These are phyloP conservation scores for Myotis yumanensis DNA, from an alignment of 2,113 vertebrate species.

Conservation along the genomic window DNA sequence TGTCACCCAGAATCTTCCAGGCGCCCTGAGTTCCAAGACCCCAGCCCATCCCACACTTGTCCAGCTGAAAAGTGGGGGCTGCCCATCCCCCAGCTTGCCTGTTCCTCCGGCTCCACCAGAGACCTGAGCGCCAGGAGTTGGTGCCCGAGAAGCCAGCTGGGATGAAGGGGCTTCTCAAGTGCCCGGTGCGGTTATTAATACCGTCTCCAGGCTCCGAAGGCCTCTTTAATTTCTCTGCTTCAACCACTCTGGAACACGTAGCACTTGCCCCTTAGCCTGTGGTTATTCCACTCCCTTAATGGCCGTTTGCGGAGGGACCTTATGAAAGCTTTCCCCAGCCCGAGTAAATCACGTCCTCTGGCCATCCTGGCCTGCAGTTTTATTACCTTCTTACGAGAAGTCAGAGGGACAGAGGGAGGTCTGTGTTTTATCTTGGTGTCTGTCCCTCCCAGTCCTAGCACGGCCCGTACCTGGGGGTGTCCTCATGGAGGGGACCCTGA, in stretches of 20 bases:
- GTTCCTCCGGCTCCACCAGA: not conserved
- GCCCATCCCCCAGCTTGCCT: fast-evolving
- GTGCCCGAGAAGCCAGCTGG: not conserved
- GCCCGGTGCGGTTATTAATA: constrained; percentile 55
- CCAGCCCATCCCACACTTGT: not conserved
- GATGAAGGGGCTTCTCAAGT: not conserved
- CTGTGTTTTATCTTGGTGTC: not conserved
- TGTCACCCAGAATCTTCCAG: not conserved
- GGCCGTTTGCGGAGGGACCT: constrained; percentile 74
- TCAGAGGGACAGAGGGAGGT: constrained; percentile 42
- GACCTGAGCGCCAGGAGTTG: not conserved
- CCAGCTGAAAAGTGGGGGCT: not conserved
- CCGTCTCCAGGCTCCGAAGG: constrained; percentile 16
- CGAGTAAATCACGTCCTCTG: constrained; percentile 63
- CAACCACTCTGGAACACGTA: constrained; percentile 70
- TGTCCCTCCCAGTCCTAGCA: not conserved
- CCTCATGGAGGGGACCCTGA: not conserved
- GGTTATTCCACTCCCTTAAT: constrained; percentile 70
- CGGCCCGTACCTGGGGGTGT: not conserved
- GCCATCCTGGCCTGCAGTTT: constrained; percentile 46
- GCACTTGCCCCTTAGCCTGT: constrained; percentile 75
- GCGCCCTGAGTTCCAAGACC: not conserved
- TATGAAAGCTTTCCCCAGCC: constrained; percentile 71
- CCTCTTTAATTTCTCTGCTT: constrained; percentile 75
- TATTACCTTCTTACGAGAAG: constrained; percentile 61